Base-by-base conservation (phyloP, 2,888 invertebrate species). In the Norana najaformis region DNA sequence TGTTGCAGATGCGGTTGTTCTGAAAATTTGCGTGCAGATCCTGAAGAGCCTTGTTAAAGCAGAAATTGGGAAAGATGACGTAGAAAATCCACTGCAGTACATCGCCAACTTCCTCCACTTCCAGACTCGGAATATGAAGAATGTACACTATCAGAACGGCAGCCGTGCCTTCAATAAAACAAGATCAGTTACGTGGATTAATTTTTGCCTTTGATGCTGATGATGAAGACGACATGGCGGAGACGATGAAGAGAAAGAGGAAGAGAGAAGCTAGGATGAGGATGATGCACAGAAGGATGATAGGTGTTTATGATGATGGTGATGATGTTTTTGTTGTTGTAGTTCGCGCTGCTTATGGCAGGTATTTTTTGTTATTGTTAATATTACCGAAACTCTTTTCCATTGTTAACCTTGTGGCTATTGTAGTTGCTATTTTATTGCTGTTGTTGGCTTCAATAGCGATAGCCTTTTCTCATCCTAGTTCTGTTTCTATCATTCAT, bases 121-220 rank as follows among this genome's bases (percentile, higher is more conserved):
- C 95, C 11, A 97, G 94, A n/a, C 95, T 94, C 0, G 96, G 96
- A 69, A 96, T 95, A 13, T 95, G 95, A 92, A 96, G 96, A 0
- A 97, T 96, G 20, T 97, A 96, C 92, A 97, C 95, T 90, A 97
- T 96, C 2, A 97, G 95, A 90, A 97, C 96, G 1, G 96, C 96
- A 89, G 97, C 96, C 94, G 96, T 96, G 91, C 97, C 97, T 97
- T 94, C 14, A 85, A 85, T 0, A 69, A 30, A n/a, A 13, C 69
- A 69, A 69, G 30, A 11, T 69, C 69, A n/a, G 1, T 69, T 69
- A n/a, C 69, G 1, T 8, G 30, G 30, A n/a, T 69, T 69, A 69
- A n/a, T n/a, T n/a, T n/a, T n/a, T n/a, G n/a, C n/a, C n/a, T 69
- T 69, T 69, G n/a, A 69, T 3, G 30, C 18, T n/a, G 2, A 41